Evolutionary conservation across 2,797 vertebrate species (phyloP).

Genomic region (Sebastes trivittatus): DNA sequence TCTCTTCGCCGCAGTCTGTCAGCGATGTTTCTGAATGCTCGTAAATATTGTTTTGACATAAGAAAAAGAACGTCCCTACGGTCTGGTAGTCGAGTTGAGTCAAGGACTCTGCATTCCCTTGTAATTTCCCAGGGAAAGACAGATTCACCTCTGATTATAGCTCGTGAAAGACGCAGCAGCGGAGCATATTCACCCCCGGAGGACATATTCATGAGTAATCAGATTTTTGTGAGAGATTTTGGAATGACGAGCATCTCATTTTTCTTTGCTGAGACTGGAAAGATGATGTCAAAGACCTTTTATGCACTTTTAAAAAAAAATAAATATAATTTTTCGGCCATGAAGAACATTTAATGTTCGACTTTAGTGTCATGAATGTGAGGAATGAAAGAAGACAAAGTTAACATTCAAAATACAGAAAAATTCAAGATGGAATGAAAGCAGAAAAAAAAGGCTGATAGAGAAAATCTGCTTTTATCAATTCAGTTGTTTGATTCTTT

Average conservation of each 20-base stretch:
- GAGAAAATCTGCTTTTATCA: not conserved
- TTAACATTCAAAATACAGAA: not conserved
- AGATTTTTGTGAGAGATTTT: constrained; percentile 50
- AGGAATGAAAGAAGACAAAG: not conserved
- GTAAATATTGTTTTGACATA: constrained; percentile 55
- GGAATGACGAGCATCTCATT: not conserved
- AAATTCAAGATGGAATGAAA: not conserved
- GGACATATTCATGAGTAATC: constrained; percentile 49
- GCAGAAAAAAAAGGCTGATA: not conserved
- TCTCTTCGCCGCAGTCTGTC: constrained; percentile 41
- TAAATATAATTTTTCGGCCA: not conserved
- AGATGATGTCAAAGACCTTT: constrained; percentile 3
- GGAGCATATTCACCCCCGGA: constrained; percentile 9
- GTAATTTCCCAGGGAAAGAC: constrained; percentile 26
- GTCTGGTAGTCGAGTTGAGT: constrained; percentile 16
- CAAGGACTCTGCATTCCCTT: constrained; percentile 26
- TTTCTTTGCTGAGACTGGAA: constrained; percentile 3
- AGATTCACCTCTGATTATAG: constrained; percentile 52
- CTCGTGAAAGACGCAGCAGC: constrained; percentile 21
- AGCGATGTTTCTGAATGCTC: constrained; percentile 27
- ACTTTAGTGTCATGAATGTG: not conserved
- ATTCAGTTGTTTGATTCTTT: not conserved
- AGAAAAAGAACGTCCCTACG: not conserved
- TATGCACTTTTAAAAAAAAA: not conserved
- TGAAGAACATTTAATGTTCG: not conserved